A percentile compares a stretch with the other conserved stretches of the same genome.
Evolutionary conservation across 1,140 invertebrate species (phyloP).

Genomic region (Zaprionus nigranus): DNA sequence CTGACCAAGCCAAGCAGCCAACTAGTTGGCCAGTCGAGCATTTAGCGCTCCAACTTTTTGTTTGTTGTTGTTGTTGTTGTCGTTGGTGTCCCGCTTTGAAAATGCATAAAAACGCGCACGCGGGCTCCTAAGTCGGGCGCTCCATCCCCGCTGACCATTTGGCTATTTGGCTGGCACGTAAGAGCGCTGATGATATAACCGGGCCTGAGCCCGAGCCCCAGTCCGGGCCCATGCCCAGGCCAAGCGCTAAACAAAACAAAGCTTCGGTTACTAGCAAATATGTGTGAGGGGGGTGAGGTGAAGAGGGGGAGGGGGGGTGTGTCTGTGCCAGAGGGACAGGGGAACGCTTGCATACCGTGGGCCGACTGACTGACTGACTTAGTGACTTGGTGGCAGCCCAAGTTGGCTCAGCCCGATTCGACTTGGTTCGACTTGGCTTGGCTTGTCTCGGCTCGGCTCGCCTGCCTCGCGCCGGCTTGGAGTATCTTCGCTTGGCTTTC

Average conservation of each 20-base stretch:
- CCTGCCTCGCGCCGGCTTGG: conserved; percentile 30
- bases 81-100: conserved; percentile 68
- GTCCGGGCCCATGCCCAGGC: conserved; percentile 37
- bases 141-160: conserved; percentile 76
- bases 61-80: conserved; percentile 44
- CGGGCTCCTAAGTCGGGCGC: conserved; percentile 74
- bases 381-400: conserved; percentile 47
- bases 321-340: background rate
- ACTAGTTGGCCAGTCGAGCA: conserved; percentile 75
- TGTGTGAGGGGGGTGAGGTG: conserved; percentile 8
- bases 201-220: conserved; percentile 45
- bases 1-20: conserved; percentile 59
- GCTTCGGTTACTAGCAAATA: conserved; percentile 77
- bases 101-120: conserved; percentile 76
- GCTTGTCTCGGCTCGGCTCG: conserved; percentile 56
- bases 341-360: conserved; percentile 63
- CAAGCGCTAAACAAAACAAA: conserved; percentile 77
- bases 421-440: conserved; percentile 36
- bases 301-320: background rate
- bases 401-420: conserved; percentile 37
- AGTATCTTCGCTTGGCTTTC: conserved; percentile 73
- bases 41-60: conserved; percentile 56
- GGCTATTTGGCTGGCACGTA: conserved; percentile 76
- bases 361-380: conserved; percentile 61
- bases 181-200: conserved; percentile 79